phyloP scores from a whole-genome alignment of 2,113 vertebrate genomes.

The Cebidichthys violaceus region DNA sequence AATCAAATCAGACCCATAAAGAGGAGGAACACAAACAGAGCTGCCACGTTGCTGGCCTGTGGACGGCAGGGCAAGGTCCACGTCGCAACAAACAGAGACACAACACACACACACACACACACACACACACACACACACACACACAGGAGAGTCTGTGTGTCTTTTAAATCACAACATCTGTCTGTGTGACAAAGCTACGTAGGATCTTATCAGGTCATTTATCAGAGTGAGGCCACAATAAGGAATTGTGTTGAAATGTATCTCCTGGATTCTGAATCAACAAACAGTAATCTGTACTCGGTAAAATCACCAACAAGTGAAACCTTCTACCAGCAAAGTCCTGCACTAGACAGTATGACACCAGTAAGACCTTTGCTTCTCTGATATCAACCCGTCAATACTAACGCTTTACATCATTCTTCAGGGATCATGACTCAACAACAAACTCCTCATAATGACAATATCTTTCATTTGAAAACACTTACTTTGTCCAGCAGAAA shows the following conservation, averaged over 20 bases:
- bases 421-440: neutral
- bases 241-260: neutral
- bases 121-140: too few relatives aligned
- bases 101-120: neutral
- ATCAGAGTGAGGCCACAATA: neutral
- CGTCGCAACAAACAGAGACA: neutral
- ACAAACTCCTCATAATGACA: neutral
- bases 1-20: neutral
- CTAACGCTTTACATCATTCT: neutral
- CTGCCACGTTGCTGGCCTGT: slow-evolving; percentile 1
- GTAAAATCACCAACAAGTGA: neutral
- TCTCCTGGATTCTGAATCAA: neutral
- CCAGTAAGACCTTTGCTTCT: too few relatives aligned
- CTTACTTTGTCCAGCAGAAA: neutral
- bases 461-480: neutral
- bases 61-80: slow-evolving; percentile 30
- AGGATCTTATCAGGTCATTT: neutral
- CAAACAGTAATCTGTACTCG: neutral
- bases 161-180: neutral
- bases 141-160: too few relatives aligned
- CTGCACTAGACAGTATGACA: neutral
- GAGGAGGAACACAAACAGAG: slow-evolving; percentile 15
- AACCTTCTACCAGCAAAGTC: neutral
- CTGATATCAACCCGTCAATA: neutral
- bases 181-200: neutral